A percentile compares a stretch with the other conserved stretches of the same genome.
Evolutionary conservation across 1,140 invertebrate genomes (phyloP).

Genomic region (Teleopsis dalmanni): DNA sequence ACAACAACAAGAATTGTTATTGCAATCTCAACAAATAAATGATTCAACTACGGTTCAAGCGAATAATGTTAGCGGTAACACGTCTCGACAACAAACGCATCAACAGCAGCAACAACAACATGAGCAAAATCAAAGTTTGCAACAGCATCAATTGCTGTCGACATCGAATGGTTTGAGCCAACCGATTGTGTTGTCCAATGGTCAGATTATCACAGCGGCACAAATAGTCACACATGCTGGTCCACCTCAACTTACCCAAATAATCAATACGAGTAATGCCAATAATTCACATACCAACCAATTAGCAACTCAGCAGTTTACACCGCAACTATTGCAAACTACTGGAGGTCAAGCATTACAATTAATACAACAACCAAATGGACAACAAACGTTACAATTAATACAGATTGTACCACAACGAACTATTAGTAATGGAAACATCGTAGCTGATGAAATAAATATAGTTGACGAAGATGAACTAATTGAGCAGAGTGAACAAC

Average conservation of each 20-base stretch:
- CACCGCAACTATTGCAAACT: constrained; percentile 36
- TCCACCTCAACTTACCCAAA: constrained; percentile 6
- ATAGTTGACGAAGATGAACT: constrained; percentile 25
- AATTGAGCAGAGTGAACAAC: constrained; percentile 10
- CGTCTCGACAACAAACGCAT: constrained; percentile 20
- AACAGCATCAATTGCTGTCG: constrained; percentile 14
- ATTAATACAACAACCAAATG: constrained; percentile 39
- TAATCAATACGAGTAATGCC: constrained; percentile 23
- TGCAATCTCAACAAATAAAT: constrained; percentile 21
- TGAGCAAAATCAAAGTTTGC: constrained; percentile 13
- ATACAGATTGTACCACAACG: constrained; percentile 32
- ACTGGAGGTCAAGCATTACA: constrained; percentile 36
- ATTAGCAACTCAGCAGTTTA: constrained; percentile 21
- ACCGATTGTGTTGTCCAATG: constrained; percentile 40
- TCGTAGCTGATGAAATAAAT: constrained; percentile 14
- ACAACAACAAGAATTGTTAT: constrained; percentile 16
- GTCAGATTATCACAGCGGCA: constrained; percentile 40
- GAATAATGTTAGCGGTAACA: no score
- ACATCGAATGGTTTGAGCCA: constrained; percentile 31
- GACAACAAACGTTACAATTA: constrained; percentile 36
- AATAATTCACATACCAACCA: constrained; percentile 17
- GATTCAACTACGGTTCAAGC: no score
- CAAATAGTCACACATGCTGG: constrained; percentile 17
- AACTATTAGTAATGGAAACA: constrained; percentile 12
- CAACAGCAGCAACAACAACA: constrained; percentile 13